These are phyloP conservation scores for Halesus radiatus DNA, from an alignment of 1,140 invertebrate species.

Conservation along the genomic window DNA sequence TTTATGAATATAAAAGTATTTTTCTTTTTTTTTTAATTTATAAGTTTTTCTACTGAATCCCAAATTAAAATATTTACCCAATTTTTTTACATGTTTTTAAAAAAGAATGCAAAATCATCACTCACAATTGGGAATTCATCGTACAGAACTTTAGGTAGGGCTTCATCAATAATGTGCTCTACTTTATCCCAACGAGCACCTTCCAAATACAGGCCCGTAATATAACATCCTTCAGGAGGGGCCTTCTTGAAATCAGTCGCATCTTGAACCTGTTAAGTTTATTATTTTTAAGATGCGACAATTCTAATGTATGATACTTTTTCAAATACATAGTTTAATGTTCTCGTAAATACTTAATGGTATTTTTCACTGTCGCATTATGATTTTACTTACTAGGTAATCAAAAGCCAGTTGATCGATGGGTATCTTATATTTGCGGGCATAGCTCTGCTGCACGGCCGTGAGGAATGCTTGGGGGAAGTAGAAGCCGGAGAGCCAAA, in stretches of 20 bases:
- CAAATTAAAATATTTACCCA: no score
- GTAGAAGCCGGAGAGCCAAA: slow-evolving; percentile 96
- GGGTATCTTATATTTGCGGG: slow-evolving; percentile 90
- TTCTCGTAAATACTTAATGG: neutral
- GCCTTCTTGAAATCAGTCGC: slow-evolving; percentile 63
- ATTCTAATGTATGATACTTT: no score
- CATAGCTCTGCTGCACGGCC: slow-evolving; percentile 93
- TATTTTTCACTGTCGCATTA: neutral
- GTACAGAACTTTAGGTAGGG: slow-evolving; percentile 85
- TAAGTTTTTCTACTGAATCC: no score
- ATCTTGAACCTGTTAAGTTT: slow-evolving; percentile 65
- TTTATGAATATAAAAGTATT: no score
- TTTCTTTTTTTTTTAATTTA: no score
- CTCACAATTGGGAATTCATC: slow-evolving; percentile 84
- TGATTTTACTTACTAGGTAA: slow-evolving; percentile 74
- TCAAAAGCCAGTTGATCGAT: slow-evolving; percentile 92
- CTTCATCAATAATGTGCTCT: slow-evolving; percentile 81
- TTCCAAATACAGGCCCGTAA: slow-evolving; percentile 89
- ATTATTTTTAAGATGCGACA: neutral
- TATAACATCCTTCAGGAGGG: slow-evolving; percentile 86
- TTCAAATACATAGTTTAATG: no score
- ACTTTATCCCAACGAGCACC: slow-evolving; percentile 87
- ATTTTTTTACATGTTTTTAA: neutral
- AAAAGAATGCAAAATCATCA: neutral
- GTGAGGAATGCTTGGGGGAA: slow-evolving; percentile 97